phyloP scores from a whole-genome alignment of 2,888 invertebrate genomes.

The Latheticus oryzae region DNA sequence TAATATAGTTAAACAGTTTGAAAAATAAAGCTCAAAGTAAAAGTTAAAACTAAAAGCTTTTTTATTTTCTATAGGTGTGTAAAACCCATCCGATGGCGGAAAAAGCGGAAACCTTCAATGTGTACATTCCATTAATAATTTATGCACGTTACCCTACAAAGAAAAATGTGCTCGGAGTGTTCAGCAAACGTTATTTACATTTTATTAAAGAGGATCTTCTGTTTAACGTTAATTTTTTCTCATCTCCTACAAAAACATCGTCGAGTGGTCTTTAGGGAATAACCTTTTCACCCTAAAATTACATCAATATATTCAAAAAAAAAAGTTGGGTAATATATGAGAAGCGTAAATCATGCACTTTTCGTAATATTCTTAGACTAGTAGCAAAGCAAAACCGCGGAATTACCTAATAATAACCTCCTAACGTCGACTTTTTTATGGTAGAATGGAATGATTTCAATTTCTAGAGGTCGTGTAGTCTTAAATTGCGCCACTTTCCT shows the following conservation, averaged over 20 bases:
- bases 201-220: constrained; percentile 30
- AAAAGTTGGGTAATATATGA: constrained; percentile 35
- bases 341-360: constrained; percentile 39
- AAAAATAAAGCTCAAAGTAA: constrained; percentile 15
- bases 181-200: constrained; percentile 34
- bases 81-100: constrained; percentile 19
- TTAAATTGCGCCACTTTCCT: constrained; percentile 47
- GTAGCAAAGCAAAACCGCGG: constrained; percentile 29
- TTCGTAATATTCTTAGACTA: constrained; percentile 33
- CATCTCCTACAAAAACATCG: constrained; percentile 20
- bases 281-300: constrained; percentile 18
- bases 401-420: constrained; percentile 40
- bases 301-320: constrained; percentile 24
- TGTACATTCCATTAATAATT: constrained; percentile 39
- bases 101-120: constrained; percentile 26
- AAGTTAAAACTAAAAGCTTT: constrained; percentile 20
- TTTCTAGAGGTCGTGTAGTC: constrained; percentile 45
- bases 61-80: constrained; percentile 9
- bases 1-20: constrained; percentile 22
- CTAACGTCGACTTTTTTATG: constrained; percentile 37
- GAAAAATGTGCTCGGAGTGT: constrained; percentile 33
- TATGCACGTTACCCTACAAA: constrained; percentile 34
- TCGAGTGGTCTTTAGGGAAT: constrained; percentile 6
- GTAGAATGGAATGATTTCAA: constrained; percentile 48
- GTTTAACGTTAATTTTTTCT: constrained; percentile 25